These are phyloP conservation scores for Gracilinanus agilis DNA, from an alignment of 2,113 vertebrate species.

Conservation along the genomic window DNA sequence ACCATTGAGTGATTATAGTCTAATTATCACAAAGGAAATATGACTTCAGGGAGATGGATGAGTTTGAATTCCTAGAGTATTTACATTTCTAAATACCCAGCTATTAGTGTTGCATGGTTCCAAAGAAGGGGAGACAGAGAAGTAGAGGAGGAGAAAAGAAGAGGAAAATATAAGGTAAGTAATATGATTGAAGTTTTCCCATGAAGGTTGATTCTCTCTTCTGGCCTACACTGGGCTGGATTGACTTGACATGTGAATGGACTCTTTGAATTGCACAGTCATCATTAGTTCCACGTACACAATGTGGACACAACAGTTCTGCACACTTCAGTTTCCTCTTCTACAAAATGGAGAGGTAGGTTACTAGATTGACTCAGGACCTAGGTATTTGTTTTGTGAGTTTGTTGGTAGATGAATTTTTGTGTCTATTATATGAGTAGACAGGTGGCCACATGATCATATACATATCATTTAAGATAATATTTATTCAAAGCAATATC, in stretches of 20 bases:
- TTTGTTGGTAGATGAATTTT: background rate
- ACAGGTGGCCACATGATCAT: background rate
- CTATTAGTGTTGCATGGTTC: background rate
- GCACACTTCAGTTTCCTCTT: background rate
- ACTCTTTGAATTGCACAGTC: background rate
- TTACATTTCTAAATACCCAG: slow-evolving; percentile 23
- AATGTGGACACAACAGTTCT: background rate
- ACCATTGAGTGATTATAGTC: slow-evolving; percentile 24
- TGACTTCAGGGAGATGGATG: slow-evolving; percentile 19
- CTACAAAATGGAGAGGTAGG: background rate
- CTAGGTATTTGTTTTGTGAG: background rate
- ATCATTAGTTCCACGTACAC: background rate
- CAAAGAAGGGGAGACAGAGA: background rate
- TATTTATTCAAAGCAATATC: background rate
- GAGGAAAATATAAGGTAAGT: background rate
- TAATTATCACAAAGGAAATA: slow-evolving; percentile 44
- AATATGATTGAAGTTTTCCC: slow-evolving; percentile 31
- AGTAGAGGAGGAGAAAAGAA: background rate
- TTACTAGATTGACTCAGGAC: background rate
- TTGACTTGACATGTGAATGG: background rate
- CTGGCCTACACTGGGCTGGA: background rate
- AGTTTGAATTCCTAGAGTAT: slow-evolving; percentile 40
- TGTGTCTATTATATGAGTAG: background rate
- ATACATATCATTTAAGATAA: background rate
- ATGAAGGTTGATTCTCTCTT: slow-evolving; percentile 15